Conservation (phyloP, 2,888 invertebrate genomes). For the Ophion obscuratus region DNA sequence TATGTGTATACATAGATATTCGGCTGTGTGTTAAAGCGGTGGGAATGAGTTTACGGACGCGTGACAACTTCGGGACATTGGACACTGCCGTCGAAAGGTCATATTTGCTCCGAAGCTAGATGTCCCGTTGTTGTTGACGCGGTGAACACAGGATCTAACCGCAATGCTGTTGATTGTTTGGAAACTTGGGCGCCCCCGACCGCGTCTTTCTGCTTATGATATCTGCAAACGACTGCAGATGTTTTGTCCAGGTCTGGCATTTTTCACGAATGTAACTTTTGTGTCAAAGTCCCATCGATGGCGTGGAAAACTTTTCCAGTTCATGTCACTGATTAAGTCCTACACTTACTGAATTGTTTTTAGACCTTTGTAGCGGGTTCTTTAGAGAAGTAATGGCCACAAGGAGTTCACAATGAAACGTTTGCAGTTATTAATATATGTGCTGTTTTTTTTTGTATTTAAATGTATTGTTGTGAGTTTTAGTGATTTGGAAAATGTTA, state of each 20-base stretch:
- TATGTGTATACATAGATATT: background rate
- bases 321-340: background rate
- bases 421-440: background rate
- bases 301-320: background rate
- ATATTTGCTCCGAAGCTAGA: constrained; percentile 68
- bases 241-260: background rate
- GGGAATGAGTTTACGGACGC: constrained; percentile 21
- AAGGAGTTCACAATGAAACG: background rate
- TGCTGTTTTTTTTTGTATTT: background rate
- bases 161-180: constrained; percentile 76
- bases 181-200: constrained; percentile 68
- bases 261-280: background rate
- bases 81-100: constrained; percentile 71
- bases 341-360: background rate
- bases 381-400: background rate
- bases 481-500: background rate
- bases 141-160: constrained; percentile 71
- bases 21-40: constrained; percentile 25
- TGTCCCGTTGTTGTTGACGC: constrained; percentile 59
- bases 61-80: constrained; percentile 75
- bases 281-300: background rate
- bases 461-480: background rate
- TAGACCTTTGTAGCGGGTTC: background rate
- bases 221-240: constrained; percentile 18
- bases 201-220: constrained; percentile 69